phyloP scores from a whole-genome alignment of 2,113 vertebrate species.

The Seriola quinqueradiata region DNA sequence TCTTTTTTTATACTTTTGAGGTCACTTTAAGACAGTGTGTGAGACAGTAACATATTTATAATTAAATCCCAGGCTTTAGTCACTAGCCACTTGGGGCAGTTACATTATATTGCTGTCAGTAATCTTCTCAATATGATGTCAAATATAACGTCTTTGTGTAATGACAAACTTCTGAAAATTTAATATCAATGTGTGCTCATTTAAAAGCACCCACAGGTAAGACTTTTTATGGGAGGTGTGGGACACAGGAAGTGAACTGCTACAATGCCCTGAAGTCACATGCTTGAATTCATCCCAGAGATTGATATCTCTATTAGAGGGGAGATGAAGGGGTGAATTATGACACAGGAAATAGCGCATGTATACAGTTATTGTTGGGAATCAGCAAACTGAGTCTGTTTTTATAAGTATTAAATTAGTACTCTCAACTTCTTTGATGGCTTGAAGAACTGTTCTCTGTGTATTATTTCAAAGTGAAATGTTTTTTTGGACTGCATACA shows the following conservation, averaged over 20 bases:
- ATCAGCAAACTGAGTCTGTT: not conserved
- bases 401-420: not conserved
- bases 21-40: not conserved
- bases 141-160: not conserved
- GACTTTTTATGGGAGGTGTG: conserved; percentile 23
- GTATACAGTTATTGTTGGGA: not conserved
- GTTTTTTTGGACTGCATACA: too few relatives aligned
- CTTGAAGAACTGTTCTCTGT: too few relatives aligned
- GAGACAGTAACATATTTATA: not conserved
- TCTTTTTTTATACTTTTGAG: not conserved
- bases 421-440: too few relatives aligned
- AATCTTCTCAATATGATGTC: conserved; percentile 22
- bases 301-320: conserved; percentile 15
- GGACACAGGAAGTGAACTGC: conserved; percentile 50
- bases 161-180: conserved; percentile 32
- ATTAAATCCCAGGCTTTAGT: conserved; percentile 12
- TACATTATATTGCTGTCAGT: not conserved
- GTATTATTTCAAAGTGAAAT: too few relatives aligned
- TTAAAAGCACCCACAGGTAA: conserved; percentile 28
- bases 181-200: conserved; percentile 16
- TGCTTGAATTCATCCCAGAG: conserved; percentile 13
- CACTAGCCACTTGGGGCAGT: not conserved
- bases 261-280: conserved; percentile 15
- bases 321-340: not conserved
- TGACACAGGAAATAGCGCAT: not conserved